Percentiles rank a stretch among this genome's conserved stretches.
These are phyloP conservation scores for Picathartes gymnocephalus DNA, from an alignment of 2,113 vertebrate genomes.

Conservation along the genomic window DNA sequence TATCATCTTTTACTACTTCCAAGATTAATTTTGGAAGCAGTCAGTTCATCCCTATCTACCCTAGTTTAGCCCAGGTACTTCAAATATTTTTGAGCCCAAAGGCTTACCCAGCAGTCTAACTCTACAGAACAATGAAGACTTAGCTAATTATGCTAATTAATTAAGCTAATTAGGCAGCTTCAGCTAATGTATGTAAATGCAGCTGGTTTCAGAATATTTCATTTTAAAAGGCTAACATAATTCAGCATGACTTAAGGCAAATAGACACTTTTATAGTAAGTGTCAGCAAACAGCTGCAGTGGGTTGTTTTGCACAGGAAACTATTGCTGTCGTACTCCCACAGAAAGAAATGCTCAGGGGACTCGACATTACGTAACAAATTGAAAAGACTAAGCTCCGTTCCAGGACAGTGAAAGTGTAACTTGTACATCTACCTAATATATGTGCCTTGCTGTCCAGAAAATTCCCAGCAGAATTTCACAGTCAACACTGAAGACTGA, in stretches of 20 bases:
- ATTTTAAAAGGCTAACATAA: slow-evolving; percentile 2
- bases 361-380: background rate
- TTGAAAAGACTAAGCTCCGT: background rate
- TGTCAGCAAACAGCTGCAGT: background rate
- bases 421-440: background rate
- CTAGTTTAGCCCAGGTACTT: background rate
- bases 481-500: background rate
- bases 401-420: background rate
- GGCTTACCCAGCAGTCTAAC: background rate
- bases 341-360: background rate
- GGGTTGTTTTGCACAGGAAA: background rate
- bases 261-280: background rate
- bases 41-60: background rate
- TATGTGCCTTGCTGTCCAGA: background rate
- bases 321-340: background rate
- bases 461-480: background rate
- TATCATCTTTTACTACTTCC: background rate
- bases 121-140: background rate
- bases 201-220: slow-evolving; percentile 10
- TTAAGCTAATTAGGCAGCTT: slow-evolving; percentile 24
- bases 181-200: slow-evolving; percentile 23
- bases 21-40: background rate
- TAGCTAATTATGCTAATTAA: slow-evolving; percentile 27
- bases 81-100: background rate
- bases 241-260: slow-evolving; percentile 8